These are phyloP conservation scores for Ormyrus rosae DNA, from an alignment of 2,888 invertebrate genomes.

Conservation along the genomic window DNA sequence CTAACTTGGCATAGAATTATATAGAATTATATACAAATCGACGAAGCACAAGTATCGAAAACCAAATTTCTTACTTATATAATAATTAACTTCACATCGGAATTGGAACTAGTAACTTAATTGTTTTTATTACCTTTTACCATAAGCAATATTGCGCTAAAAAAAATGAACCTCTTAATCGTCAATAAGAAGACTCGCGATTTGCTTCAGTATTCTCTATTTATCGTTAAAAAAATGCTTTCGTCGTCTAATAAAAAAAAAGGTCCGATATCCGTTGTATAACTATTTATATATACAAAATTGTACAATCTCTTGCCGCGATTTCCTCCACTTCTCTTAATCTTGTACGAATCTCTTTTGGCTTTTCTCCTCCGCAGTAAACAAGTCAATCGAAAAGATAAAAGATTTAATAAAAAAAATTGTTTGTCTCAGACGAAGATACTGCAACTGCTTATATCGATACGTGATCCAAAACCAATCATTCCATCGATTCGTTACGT, in stretches of 20 bases:
- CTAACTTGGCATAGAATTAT: constrained; percentile 56
- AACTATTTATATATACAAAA: constrained; percentile 65
- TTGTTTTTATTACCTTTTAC: constrained; percentile 19
- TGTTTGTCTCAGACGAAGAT: constrained; percentile 6
- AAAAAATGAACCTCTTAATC: constrained; percentile 37
- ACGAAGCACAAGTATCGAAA: constrained; percentile 49
- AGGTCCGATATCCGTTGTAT: constrained; percentile 47
- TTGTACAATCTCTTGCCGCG: constrained; percentile 62
- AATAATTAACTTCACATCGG: constrained; percentile 33
- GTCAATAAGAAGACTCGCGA: constrained; percentile 42
- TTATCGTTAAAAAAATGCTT: constrained; percentile 44
- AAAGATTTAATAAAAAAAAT: constrained; percentile 25
- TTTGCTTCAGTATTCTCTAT: constrained; percentile 37
- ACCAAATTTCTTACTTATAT: constrained; percentile 32
- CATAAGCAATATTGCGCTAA: constrained; percentile 40
- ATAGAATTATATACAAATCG: constrained; percentile 54
- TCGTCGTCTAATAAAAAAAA: constrained; percentile 54
- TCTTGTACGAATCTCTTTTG: constrained; percentile 50
- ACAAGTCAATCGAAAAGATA: background rate
- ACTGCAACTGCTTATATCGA: constrained; percentile 6
- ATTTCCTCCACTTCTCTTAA: constrained; percentile 46
- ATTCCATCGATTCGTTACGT: constrained; percentile 22
- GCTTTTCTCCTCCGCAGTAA: constrained; percentile 51
- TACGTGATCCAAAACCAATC: constrained; percentile 14
- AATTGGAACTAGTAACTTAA: constrained; percentile 43